These are phyloP conservation scores for Hyperoplus immaculatus DNA, from an alignment of 2,797 vertebrate genomes.

Conservation along the genomic window DNA sequence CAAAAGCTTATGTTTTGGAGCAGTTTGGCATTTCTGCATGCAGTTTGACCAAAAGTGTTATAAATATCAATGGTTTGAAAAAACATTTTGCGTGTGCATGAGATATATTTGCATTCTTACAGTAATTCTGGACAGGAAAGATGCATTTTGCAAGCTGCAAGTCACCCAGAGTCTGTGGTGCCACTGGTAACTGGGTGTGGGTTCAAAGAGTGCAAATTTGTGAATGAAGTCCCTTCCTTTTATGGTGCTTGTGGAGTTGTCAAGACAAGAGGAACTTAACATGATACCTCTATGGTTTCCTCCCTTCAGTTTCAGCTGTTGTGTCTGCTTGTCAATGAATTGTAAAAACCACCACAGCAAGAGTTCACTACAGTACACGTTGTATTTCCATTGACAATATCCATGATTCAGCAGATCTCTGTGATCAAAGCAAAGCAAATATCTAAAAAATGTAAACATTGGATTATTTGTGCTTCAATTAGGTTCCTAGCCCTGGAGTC, in stretches of 20 bases:
- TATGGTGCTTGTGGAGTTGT: conserved; percentile 65
- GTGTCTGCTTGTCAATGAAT: conserved; percentile 44
- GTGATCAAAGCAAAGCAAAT: not conserved
- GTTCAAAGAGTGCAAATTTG: conserved; percentile 71
- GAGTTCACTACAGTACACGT: not conserved
- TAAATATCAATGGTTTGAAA: not conserved
- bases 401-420: conserved; percentile 11
- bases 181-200: conserved; percentile 9
- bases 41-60: not conserved
- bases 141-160: conserved; percentile 7
- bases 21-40: not conserved
- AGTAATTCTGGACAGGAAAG: not conserved
- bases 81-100: not conserved
- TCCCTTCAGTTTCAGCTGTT: conserved; percentile 50
- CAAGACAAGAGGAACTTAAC: conserved; percentile 59
- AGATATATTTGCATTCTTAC: not conserved
- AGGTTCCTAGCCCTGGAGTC: conserved; percentile 40
- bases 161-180: conserved; percentile 14
- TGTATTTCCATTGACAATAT: not conserved
- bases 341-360: conserved; percentile 24
- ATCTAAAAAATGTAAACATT: conserved; percentile 36
- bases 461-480: conserved; percentile 33
- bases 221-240: conserved; percentile 80
- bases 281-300: conserved; percentile 56
- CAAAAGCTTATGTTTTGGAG: not conserved